Percentiles rank a stretch among this genome's conserved stretches.
These are phyloP conservation scores for Spilogale gracilis DNA, from an alignment of 2,113 vertebrate genomes.

Conservation along the genomic window DNA sequence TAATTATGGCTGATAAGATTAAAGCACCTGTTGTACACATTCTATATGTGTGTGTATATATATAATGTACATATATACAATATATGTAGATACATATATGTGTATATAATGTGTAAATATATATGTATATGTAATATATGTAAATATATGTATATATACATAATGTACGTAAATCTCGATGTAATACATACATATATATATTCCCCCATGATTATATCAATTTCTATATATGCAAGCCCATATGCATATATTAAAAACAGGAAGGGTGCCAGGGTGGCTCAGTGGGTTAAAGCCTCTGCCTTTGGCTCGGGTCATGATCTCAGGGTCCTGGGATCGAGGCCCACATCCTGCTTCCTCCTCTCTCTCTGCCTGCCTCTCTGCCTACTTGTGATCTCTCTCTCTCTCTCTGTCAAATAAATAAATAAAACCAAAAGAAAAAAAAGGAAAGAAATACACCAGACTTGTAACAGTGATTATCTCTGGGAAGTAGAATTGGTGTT, in stretches of 20 bases:
- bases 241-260: neutral
- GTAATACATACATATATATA: too few relatives aligned
- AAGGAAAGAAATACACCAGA: neutral
- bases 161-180: neutral
- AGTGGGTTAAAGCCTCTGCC: too few relatives aligned
- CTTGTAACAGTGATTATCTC: too few relatives aligned
- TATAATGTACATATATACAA: neutral
- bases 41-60: neutral
- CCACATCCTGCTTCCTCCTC: too few relatives aligned
- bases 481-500: too few relatives aligned
- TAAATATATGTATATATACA: neutral
- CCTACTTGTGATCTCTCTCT: too few relatives aligned
- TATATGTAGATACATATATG: neutral
- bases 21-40: neutral
- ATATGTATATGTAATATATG: neutral
- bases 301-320: too few relatives aligned
- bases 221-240: neutral
- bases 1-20: neutral
- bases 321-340: too few relatives aligned
- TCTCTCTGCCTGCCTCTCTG: too few relatives aligned
- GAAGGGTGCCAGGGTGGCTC: neutral
- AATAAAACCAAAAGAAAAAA: too few relatives aligned
- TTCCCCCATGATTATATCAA: too few relatives aligned
- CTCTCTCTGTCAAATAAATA: too few relatives aligned
- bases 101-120: neutral